Base-by-base conservation (phyloP, 2,888 invertebrate genomes). In the Antheraea assamensis region DNA sequence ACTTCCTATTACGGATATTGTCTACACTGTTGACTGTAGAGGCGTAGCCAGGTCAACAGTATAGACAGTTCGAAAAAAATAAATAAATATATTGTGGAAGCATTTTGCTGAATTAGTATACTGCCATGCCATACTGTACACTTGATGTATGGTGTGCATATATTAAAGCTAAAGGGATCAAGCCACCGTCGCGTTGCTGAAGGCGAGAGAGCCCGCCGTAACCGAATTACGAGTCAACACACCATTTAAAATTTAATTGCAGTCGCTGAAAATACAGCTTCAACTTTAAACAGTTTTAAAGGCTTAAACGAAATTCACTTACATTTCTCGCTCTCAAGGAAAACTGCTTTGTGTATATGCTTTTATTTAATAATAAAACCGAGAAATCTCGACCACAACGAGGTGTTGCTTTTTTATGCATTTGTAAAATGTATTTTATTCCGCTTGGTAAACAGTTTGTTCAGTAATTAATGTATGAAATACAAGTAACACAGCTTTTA, bases 181-280 rank as follows among this genome's bases (percentile, higher is more conserved):
- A 74, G 76, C 71, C 72, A 72, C 71, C 72, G 68, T 27, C 49
- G 71, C 72, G 68, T 27, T 31, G 68, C 72, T 30, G 55, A 74
- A 72, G 80, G 76, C 71, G 35, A 61, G 71, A 71, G 71, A 71
- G 71, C 42, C 71, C 55, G 68, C 64, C 72, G 72, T 77, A 82
- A 81, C 77, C 73, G 72, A 76, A 81, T 82, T 76, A 79, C 75
- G 79, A 80, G 79, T 78, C 80, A 83, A 81, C 79, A 83, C 75
- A 82, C 77, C 79, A 76, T 81, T 82, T 78, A 76, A 81, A 82
- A 80, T 75, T 79, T 81, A 83, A 83, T 82, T 80, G 78, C 79
- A 78, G 72, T 75, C 72, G 74, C 70, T 73, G 74, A 74, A 73
- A 79, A 80, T 76, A 76, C 74, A 73, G 70, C 47, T 70, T 70